Percentiles rank a stretch among this genome's conserved stretches.
Conservation (phyloP, 23 tunicate species). For the Ascidia mentula region DNA sequence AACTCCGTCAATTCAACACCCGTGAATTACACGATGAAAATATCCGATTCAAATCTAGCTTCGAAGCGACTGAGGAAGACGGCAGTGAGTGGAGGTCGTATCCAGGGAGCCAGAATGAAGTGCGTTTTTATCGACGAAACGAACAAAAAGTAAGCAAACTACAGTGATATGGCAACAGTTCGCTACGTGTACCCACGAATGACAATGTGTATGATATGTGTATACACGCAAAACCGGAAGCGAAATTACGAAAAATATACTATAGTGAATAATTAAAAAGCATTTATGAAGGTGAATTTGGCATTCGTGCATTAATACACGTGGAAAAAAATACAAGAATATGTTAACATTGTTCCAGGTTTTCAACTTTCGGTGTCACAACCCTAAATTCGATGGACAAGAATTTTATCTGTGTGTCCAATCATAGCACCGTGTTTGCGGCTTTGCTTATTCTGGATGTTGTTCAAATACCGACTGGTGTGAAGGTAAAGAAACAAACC, state of each 20-base stretch:
- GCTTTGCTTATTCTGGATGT: not conserved
- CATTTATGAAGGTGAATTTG: no score
- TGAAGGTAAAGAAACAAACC: not conserved
- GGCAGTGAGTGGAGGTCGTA: not conserved
- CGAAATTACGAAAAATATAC: not conserved
- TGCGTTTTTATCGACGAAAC: not conserved
- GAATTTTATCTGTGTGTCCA: slow-evolving; percentile 10
- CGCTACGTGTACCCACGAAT: not conserved
- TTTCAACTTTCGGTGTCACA: not conserved
- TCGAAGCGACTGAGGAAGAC: not conserved
- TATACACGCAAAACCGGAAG: not conserved
- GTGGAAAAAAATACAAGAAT: no score
- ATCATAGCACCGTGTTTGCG: slow-evolving; percentile 17
- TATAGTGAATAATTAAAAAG: no score
- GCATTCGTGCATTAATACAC: no score
- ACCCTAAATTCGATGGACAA: not conserved
- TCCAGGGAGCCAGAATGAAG: not conserved
- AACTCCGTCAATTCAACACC: not conserved
- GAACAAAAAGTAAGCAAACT: not conserved
- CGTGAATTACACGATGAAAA: not conserved
- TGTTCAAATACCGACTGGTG: not conserved
- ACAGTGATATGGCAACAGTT: not conserved
- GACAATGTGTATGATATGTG: not conserved
- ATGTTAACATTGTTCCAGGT: not conserved
- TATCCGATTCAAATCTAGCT: not conserved